These are phyloP conservation scores for Sakesphorus luctuosus DNA, from an alignment of 2,113 vertebrate species.

Conservation along the genomic window DNA sequence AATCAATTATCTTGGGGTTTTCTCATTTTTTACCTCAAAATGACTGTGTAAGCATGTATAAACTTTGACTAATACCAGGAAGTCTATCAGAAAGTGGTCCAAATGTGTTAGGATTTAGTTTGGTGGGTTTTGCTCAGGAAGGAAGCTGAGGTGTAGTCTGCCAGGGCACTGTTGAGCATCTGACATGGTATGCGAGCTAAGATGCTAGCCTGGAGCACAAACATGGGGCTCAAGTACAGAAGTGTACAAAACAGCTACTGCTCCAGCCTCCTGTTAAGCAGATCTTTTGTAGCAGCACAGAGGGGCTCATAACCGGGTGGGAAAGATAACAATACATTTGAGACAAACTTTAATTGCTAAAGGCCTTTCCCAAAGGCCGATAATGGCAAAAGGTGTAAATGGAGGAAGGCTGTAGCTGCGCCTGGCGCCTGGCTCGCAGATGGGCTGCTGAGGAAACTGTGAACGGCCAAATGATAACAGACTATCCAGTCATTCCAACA, in stretches of 20 bases:
- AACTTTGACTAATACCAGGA: not conserved
- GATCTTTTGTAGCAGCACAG: slow-evolving; percentile 60
- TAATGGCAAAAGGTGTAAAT: slow-evolving; percentile 80
- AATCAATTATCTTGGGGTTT: not conserved
- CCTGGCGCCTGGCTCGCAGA: slow-evolving; percentile 69
- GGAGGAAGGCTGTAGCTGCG: slow-evolving; percentile 66
- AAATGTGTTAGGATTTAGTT: not conserved
- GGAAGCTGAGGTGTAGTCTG: not conserved
- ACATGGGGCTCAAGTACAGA: slow-evolving; percentile 27
- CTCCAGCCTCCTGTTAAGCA: slow-evolving; percentile 58
- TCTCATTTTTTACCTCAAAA: not conserved
- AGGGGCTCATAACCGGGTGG: slow-evolving; percentile 75
- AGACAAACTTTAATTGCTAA: slow-evolving; percentile 88
- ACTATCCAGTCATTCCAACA: slow-evolving; percentile 80
- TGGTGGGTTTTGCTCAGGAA: not conserved
- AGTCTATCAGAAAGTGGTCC: not conserved
- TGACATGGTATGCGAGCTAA: not conserved
- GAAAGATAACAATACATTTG: slow-evolving; percentile 81
- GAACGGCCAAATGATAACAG: slow-evolving; percentile 85
- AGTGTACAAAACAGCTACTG: slow-evolving; percentile 42
- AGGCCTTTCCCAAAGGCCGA: slow-evolving; percentile 75
- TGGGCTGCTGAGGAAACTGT: slow-evolving; percentile 85
- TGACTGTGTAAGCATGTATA: not conserved
- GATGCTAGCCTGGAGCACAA: slow-evolving; percentile 29
- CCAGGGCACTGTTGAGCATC: accelerated